These are phyloP conservation scores for Cecropterus lyciades DNA, from an alignment of 1,140 invertebrate species.

Conservation along the genomic window DNA sequence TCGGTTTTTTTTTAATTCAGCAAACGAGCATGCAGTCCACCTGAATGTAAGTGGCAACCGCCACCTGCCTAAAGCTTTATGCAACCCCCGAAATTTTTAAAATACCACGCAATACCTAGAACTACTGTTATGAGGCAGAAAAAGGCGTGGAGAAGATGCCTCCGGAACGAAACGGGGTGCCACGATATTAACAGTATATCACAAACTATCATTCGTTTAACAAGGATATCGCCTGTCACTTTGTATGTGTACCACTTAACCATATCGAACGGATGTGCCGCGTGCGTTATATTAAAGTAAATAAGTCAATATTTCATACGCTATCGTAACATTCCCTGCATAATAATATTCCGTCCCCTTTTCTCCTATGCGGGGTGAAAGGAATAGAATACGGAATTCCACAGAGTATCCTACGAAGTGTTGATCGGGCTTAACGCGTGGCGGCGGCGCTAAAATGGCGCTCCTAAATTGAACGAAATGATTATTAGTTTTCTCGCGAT, in stretches of 20 bases:
- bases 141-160: too few species aligned
- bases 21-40: too few species aligned
- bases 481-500: constrained; percentile 6
- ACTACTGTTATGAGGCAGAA: too few species aligned
- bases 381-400: constrained; percentile 17
- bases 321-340: constrained; percentile 21
- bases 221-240: neutral
- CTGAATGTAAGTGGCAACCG: too few species aligned
- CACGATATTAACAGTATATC: neutral
- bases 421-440: constrained; percentile 23
- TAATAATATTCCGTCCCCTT: constrained; percentile 15
- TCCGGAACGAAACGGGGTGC: too few species aligned
- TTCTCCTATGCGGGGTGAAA: constrained; percentile 9
- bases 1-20: too few species aligned
- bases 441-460: constrained; percentile 26
- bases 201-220: neutral
- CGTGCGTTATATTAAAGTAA: constrained; percentile 9
- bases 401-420: constrained; percentile 31
- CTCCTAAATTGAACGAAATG: constrained; percentile 14
- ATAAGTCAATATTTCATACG: constrained; percentile 16
- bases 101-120: too few species aligned
- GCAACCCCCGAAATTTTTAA: too few species aligned
- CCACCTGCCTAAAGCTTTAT: too few species aligned
- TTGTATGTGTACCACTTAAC: constrained; percentile 4
- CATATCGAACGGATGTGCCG: constrained; percentile 13